Evolutionary conservation across 2,888 invertebrate genomes (phyloP).

Genomic region (Drosophila eohydei): DNA sequence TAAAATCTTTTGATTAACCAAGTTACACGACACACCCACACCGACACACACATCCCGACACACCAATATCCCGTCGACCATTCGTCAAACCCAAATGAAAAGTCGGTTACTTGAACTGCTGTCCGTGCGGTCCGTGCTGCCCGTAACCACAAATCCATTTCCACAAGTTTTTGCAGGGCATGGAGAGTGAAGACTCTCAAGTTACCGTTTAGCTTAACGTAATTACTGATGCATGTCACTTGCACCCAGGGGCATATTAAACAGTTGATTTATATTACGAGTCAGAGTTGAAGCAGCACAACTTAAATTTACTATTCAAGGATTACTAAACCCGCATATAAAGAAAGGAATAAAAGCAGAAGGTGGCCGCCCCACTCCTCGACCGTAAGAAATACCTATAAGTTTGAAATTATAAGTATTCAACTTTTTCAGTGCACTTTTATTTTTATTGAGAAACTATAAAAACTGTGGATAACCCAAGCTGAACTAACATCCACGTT

Average conservation of each 20-base stretch:
- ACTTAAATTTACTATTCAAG: not conserved
- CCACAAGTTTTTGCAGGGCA: conserved; percentile 17
- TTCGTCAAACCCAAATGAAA: conserved; percentile 58
- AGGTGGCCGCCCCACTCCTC: not conserved
- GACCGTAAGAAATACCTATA: not conserved
- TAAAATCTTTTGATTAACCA: conserved; percentile 79
- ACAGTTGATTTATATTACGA: not conserved
- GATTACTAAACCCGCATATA: not conserved
- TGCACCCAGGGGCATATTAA: conserved; percentile 3
- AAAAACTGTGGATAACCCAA: not conserved
- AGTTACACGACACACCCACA: conserved; percentile 23
- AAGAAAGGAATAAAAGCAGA: not conserved
- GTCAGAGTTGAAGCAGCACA: too few relatives aligned
- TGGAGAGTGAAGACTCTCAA: conserved; percentile 11
- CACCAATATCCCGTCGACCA: conserved; percentile 26
- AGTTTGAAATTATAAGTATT: not conserved
- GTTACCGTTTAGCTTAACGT: conserved; percentile 46
- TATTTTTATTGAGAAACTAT: not conserved
- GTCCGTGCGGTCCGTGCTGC: conserved; percentile 9
- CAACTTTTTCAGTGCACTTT: not conserved
- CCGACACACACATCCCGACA: not conserved
- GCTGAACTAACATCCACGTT: conserved; percentile 10
- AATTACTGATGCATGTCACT: conserved; percentile 51
- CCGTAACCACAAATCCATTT: conserved; percentile 12
- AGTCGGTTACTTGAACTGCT: conserved; percentile 27